Evolutionary conservation across 2,888 invertebrate species (phyloP).

Genomic region (Leucoma salicis): DNA sequence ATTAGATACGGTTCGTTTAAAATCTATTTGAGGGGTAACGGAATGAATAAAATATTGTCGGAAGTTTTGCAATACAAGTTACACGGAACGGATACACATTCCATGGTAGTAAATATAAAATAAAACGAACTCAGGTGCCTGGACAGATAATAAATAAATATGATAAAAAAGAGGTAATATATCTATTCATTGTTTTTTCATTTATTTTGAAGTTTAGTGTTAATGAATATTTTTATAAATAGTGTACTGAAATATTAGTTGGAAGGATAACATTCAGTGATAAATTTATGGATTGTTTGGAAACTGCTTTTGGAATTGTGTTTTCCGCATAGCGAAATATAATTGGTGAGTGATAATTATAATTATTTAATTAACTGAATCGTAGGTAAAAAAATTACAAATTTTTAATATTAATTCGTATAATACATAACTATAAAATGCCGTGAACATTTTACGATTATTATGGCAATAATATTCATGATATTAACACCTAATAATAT

Average conservation of each 20-base stretch:
- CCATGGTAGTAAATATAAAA: slow-evolving; percentile 47
- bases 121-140: slow-evolving; percentile 40
- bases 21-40: slow-evolving; percentile 65
- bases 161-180: slow-evolving; percentile 63
- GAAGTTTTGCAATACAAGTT: slow-evolving; percentile 57
- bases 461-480: slow-evolving; percentile 5
- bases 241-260: slow-evolving; percentile 31
- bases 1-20: slow-evolving; percentile 71
- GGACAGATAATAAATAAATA: slow-evolving; percentile 51
- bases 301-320: slow-evolving; percentile 21
- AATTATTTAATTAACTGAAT: background rate
- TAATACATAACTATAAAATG: background rate
- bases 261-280: slow-evolving; percentile 23
- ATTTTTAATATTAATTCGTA: background rate
- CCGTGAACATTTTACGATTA: background rate
- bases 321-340: slow-evolving; percentile 20
- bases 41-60: slow-evolving; percentile 66
- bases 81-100: slow-evolving; percentile 52
- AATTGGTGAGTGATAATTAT: slow-evolving; percentile 29
- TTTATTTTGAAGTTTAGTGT: slow-evolving; percentile 32
- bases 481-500: slow-evolving; percentile 14
- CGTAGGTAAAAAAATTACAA: background rate
- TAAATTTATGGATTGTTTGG: slow-evolving; percentile 31
- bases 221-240: slow-evolving; percentile 24
- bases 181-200: slow-evolving; percentile 23